Evolutionary conservation across 2,888 invertebrate species (phyloP), one percentile per base, ranked within the genome.

Genomic region (Rhimphoctona megacephalus): DNA sequence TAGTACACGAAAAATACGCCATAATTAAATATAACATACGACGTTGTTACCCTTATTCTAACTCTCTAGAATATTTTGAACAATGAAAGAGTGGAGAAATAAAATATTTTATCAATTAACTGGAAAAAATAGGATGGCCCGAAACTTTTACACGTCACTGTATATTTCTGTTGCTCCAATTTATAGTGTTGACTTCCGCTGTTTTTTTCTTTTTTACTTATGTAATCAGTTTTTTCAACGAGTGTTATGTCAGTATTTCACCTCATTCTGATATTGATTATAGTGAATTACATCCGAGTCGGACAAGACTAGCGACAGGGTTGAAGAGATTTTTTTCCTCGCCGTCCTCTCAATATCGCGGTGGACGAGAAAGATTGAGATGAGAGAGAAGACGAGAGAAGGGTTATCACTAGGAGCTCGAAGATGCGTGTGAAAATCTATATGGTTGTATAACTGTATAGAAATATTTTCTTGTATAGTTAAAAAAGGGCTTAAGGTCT

Each of bases 361-460:
- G 49, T 49, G 70, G 30, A 70, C 8, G 49, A 70, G 33, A 17
- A 39, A 43, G 43, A 14, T 7, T 46, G 70, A 11, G 49, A 2
- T 39, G 57, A 69, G 25, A 39, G 54, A n/a, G 61, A 14, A 79
- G 69, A 22, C 1, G 52, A 17, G 5, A 25, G 39, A 25, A 69
- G 52, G 52, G 66, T 70, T 73, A 46, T 57, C 61, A 39, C 52
- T 57, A 43, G 46, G 61, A 85, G 79, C 82, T 46, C 79, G 79
- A 79, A 82, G 82, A 85, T 69, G 82, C 78, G 85, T 79, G 74
- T 74, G 79, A 85, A 79, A 82, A 85, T 74, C 25, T 70, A 69
- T 61, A 52, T 54, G 43, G 69, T 52, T 43, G 64, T 82, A 82
- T 82, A 49, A 54, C 79, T 82, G 61, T 78, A 74, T 49, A 70